A percentile compares a stretch with the other conserved stretches of the same genome.
These are phyloP conservation scores for Trogon melanurus DNA, from an alignment of 2,113 vertebrate genomes.

Conservation along the genomic window DNA sequence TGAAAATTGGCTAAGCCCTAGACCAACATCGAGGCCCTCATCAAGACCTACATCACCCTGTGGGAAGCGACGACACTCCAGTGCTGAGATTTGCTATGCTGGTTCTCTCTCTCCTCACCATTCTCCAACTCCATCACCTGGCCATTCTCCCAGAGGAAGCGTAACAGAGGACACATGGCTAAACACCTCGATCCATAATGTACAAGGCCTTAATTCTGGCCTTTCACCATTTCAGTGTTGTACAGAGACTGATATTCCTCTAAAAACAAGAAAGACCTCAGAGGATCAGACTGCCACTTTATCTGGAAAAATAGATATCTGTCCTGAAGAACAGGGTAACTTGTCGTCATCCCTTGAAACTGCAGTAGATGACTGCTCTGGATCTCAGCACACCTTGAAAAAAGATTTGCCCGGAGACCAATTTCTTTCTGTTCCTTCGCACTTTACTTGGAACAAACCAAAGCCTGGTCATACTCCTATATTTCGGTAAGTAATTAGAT, in stretches of 20 bases:
- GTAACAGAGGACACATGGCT: conserved; percentile 96
- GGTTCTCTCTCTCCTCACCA: conserved; percentile 92
- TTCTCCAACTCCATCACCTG: conserved; percentile 93
- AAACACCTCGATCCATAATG: conserved; percentile 78
- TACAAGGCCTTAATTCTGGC: conserved; percentile 75
- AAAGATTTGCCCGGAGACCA: conserved; percentile 93
- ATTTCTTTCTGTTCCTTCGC: conserved; percentile 96
- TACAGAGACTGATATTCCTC: conserved; percentile 92
- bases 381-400: conserved; percentile 86
- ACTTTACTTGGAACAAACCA: conserved; percentile 98
- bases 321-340: conserved; percentile 88
- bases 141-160: conserved; percentile 93
- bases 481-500: conserved; percentile 87
- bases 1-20: conserved; percentile 97
- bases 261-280: conserved; percentile 96
- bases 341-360: conserved; percentile 89
- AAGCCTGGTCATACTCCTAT: conserved; percentile 97
- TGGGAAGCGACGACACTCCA: conserved; percentile 96
- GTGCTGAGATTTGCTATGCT: conserved; percentile 94
- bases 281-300: conserved; percentile 90
- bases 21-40: conserved; percentile 91
- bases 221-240: conserved; percentile 92
- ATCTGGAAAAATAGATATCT: conserved; percentile 87
- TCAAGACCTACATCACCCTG: conserved; percentile 96
- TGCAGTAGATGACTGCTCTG: conserved; percentile 85